Evolutionary conservation across 1,140 invertebrate genomes (phyloP).

Genomic region (Anagrus nilaparvatae): DNA sequence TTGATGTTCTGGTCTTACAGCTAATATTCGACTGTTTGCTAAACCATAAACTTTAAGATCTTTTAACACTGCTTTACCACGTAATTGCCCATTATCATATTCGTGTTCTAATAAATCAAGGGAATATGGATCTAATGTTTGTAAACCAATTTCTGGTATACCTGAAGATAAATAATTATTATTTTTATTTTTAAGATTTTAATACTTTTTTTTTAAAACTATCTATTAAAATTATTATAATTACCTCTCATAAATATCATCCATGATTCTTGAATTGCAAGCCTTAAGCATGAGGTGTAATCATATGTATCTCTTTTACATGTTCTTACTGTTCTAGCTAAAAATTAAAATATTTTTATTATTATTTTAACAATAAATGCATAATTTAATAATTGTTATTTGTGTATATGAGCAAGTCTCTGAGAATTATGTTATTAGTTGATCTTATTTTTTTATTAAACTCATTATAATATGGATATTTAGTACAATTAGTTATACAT

Average conservation of each 20-base stretch:
- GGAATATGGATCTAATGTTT: slow-evolving; percentile 41
- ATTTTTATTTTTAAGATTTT: no score
- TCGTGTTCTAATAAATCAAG: slow-evolving; percentile 35
- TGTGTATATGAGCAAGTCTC: no score
- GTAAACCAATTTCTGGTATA: slow-evolving; percentile 40
- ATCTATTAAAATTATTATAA: no score
- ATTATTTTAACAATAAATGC: no score
- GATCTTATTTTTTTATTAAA: no score
- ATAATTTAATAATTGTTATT: no score
- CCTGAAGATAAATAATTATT: slow-evolving; percentile 33
- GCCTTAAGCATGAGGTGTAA: slow-evolving; percentile 35
- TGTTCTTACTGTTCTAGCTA: slow-evolving; percentile 27
- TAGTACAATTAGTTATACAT: no score
- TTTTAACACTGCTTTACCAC: slow-evolving; percentile 36
- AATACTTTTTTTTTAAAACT: slow-evolving; percentile 1
- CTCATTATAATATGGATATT: no score
- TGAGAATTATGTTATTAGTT: no score
- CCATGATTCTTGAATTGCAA: slow-evolving; percentile 38
- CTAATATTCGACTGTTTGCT: slow-evolving; percentile 38
- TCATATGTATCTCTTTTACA: slow-evolving; percentile 31
- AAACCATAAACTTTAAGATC: slow-evolving; percentile 42
- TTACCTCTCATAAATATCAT: slow-evolving; percentile 33
- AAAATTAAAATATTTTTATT: no score
- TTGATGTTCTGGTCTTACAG: slow-evolving; percentile 41
- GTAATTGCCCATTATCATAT: slow-evolving; percentile 41